These are phyloP conservation scores for Nerophis ophidion DNA, from an alignment of 2,113 vertebrate species.

Conservation along the genomic window DNA sequence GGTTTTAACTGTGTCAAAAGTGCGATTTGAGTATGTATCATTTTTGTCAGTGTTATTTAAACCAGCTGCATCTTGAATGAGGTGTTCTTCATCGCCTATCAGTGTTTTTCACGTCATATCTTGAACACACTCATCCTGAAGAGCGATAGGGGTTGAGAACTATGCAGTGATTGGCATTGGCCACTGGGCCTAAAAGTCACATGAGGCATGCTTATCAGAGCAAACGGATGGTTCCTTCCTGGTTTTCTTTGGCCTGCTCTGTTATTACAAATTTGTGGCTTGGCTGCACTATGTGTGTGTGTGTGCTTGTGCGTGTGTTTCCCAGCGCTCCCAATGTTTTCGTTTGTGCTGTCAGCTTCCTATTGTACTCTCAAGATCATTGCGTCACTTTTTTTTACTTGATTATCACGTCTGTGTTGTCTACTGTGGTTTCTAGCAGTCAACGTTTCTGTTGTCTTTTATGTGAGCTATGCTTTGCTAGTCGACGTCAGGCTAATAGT, in stretches of 20 bases:
- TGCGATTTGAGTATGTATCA: too few relatives aligned
- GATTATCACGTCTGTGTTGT: slow-evolving; percentile 6
- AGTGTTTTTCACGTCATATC: too few relatives aligned
- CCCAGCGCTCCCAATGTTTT: slow-evolving; percentile 59
- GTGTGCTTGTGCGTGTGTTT: slow-evolving; percentile 35
- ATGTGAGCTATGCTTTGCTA: not conserved
- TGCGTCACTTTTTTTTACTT: slow-evolving; percentile 14
- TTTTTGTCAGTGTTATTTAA: too few relatives aligned
- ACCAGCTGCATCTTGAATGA: too few relatives aligned
- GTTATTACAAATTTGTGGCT: slow-evolving; percentile 59
- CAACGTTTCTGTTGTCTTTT: not conserved
- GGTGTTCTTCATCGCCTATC: too few relatives aligned
- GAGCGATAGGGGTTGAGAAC: slow-evolving; percentile 46
- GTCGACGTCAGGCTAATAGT: too few relatives aligned
- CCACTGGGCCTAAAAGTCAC: slow-evolving; percentile 27
- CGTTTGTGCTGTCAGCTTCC: slow-evolving; percentile 61
- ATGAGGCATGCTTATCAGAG: slow-evolving; percentile 61
- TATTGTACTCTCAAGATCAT: slow-evolving; percentile 57
- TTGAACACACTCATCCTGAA: slow-evolving; percentile 39
- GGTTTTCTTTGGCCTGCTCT: slow-evolving; percentile 63
- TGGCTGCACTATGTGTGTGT: slow-evolving; percentile 29
- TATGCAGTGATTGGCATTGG: slow-evolving; percentile 37
- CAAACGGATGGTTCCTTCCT: slow-evolving; percentile 71
- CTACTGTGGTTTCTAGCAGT: slow-evolving; percentile 9
- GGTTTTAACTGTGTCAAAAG: too few relatives aligned